Conservation (phyloP, 2,888 invertebrate genomes). For the Camptogramma bilineatum region DNA sequence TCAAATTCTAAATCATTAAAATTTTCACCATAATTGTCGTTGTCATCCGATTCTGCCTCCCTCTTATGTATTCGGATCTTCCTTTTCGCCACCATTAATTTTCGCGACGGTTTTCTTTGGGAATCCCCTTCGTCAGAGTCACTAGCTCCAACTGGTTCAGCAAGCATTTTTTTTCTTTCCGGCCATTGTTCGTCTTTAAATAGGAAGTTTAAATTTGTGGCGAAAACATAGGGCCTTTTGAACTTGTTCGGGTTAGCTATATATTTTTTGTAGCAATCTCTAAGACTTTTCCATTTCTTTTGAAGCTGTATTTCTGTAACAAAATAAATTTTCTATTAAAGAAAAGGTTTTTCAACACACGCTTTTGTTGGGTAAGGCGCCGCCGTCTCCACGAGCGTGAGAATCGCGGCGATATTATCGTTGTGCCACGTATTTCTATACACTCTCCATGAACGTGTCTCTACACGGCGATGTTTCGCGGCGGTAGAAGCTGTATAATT, state of each 20-base stretch:
- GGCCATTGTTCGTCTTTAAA: constrained; percentile 57
- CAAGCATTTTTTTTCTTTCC: constrained; percentile 37
- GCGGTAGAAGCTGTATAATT: no score
- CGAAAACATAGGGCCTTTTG: constrained; percentile 71
- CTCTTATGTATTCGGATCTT: constrained; percentile 60
- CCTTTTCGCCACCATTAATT: constrained; percentile 62
- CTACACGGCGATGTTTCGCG: no score
- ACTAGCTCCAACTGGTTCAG: constrained; percentile 47
- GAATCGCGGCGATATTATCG: no score
- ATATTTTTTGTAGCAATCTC: constrained; percentile 76
- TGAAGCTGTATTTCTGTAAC: constrained; percentile 77
- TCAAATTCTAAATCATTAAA: constrained; percentile 10
- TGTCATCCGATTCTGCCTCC: constrained; percentile 61
- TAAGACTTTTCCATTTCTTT: constrained; percentile 80
- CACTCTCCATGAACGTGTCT: no score
- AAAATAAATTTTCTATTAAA: constrained; percentile 17
- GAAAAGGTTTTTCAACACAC: no score
- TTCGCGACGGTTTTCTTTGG: constrained; percentile 28
- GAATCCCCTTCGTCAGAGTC: constrained; percentile 61
- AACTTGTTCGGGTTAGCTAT: constrained; percentile 66
- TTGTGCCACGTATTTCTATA: no score
- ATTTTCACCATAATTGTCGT: constrained; percentile 47
- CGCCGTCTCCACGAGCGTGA: no score
- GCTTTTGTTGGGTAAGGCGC: no score
- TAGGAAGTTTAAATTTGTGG: constrained; percentile 69